Evolutionary conservation across 2,888 invertebrate species (phyloP), one percentile per base, ranked within the genome.

Genomic region (Drosophila neonasuta): DNA sequence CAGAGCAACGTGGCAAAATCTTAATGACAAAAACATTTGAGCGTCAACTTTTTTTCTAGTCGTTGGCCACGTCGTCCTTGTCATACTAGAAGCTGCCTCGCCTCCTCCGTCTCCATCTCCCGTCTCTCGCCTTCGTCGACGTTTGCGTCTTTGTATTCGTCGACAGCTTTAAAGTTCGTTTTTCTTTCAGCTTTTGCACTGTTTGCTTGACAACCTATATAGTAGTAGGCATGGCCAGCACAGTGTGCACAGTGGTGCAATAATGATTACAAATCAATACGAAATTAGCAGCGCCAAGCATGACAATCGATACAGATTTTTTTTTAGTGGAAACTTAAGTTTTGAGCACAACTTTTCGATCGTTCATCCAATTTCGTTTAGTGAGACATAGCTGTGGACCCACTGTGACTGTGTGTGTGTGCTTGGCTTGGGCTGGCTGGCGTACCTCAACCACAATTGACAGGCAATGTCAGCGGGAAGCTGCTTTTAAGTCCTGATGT

Each of bases 11-110:
- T 68, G 74, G 74, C 58, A 68, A 80, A 83, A 75, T 86, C 86
- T 78, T 86, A 80, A 81, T 81, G 86, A 84, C 86, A 80, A 84
- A 81, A 81, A 84, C 86, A 81, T 81, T 81, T 80, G 62, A 74
- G 74, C 71, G 60, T 67, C 80, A 69, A 77, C 56, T 68, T 75
- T 62, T 64, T 48, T 62, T 56, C 61, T 68, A 48, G 57, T 60
- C 59, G 39, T 60, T 68, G 60, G 57, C 63, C 61, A 60, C 52
- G 72, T 71, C 52, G 67, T 67, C 62, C 56, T 73, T 61, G 67
- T 61, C 67, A 65, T 48, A 50, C 44, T 32, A 32, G 48, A 69
- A 68, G 46, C 41, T 45, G 17, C 29, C 29, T 49, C 36, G 24
- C 24, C 24, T 24, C 24, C 24, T 24, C 24, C 6, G 4, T 24